phyloP scores from a whole-genome alignment of 2,113 vertebrate genomes.

The Micromys minutus region DNA sequence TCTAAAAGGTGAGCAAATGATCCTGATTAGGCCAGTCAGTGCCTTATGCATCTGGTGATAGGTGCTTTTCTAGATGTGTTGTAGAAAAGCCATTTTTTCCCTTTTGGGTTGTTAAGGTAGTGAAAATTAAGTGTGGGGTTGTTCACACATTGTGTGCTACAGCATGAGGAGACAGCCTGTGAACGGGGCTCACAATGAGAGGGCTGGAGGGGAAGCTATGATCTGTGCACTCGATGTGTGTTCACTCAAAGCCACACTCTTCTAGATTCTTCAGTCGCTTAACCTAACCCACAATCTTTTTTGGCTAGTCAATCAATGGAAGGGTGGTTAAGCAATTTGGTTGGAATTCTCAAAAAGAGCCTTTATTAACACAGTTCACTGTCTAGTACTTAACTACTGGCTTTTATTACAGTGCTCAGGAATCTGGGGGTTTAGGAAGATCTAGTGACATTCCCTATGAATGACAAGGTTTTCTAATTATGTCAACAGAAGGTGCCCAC shows the following conservation, averaged over 20 bases:
- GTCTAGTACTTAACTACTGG: background rate
- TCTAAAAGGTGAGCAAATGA: slow-evolving; percentile 16
- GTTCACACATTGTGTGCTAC: background rate
- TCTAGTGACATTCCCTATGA: background rate
- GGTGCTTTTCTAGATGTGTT: background rate
- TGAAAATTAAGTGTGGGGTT: background rate
- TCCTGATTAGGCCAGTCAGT: background rate
- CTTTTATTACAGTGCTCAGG: background rate
- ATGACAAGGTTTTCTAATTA: background rate
- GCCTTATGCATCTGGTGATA: background rate
- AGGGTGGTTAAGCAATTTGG: background rate
- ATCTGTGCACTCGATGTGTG: background rate
- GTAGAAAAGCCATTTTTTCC: background rate
- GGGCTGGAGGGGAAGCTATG: background rate
- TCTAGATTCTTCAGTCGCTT: background rate
- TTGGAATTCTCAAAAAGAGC: background rate
- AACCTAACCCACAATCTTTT: background rate
- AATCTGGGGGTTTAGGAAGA: background rate
- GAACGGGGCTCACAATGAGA: background rate
- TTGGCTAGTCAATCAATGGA: background rate
- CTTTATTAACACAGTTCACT: background rate
- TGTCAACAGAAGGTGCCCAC: background rate
- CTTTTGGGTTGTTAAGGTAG: background rate
- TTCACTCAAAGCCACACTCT: background rate
- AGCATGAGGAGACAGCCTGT: background rate